Percentiles rank a stretch among this genome's conserved stretches.
phyloP scores from a whole-genome alignment of 2,113 vertebrate species.

The Hipposideros armiger region DNA sequence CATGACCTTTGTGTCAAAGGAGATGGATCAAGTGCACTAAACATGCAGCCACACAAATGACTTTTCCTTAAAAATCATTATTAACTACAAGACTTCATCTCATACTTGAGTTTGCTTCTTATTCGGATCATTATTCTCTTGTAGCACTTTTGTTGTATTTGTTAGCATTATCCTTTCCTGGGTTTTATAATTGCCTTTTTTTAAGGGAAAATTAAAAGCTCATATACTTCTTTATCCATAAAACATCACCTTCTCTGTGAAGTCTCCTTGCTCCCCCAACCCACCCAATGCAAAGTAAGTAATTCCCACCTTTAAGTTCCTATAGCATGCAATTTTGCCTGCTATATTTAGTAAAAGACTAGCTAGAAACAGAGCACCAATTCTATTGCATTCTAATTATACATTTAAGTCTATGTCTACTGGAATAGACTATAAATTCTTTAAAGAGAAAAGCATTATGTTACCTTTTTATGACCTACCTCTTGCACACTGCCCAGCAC shows the following conservation, averaged over 20 bases:
- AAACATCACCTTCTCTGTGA: background rate
- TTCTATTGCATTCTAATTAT: background rate
- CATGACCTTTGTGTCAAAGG: background rate
- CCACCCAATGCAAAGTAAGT: background rate
- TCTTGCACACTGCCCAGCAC: background rate
- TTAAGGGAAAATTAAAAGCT: background rate
- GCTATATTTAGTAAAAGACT: background rate
- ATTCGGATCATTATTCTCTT: background rate
- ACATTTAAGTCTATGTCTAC: background rate
- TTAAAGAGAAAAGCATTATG: constrained; percentile 1
- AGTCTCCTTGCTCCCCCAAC: background rate
- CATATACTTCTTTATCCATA: background rate
- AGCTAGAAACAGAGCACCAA: background rate
- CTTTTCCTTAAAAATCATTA: background rate
- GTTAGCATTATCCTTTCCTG: constrained; percentile 46
- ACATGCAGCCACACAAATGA: background rate
- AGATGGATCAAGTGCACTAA: background rate
- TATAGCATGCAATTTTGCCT: background rate
- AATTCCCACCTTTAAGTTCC: background rate
- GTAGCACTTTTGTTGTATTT: background rate
- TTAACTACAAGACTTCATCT: background rate
- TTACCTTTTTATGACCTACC: background rate
- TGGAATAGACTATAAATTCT: background rate
- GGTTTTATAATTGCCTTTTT: background rate
- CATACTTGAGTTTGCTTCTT: background rate